Evolutionary conservation across 2,113 vertebrate genomes (phyloP).

Genomic region (Merops nubicus): DNA sequence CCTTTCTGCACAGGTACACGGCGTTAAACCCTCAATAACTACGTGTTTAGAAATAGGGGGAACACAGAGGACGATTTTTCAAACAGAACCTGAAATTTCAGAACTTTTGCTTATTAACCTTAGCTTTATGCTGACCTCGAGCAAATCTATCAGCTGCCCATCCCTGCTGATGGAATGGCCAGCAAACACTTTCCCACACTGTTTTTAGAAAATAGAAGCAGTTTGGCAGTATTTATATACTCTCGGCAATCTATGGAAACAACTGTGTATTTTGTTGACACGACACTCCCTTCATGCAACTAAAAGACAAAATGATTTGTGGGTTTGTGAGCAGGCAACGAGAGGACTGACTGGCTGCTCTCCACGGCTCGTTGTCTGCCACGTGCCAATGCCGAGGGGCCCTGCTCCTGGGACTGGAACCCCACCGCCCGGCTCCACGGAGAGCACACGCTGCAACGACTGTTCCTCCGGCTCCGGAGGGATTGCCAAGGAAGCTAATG

Average conservation of each 20-base stretch:
- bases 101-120: neutral
- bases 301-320: neutral
- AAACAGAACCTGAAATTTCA: neutral
- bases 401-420: neutral
- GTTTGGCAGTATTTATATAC: neutral
- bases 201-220: neutral
- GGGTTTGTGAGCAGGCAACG: neutral
- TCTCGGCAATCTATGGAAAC: neutral
- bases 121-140: neutral
- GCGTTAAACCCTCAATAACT: neutral
- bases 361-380: rapidly evolving
- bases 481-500: neutral
- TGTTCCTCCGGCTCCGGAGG: neutral
- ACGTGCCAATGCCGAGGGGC: neutral
- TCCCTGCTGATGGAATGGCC: neutral
- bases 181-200: neutral
- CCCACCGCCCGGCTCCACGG: rapidly evolving
- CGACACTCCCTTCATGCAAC: neutral
- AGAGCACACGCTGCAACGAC: neutral
- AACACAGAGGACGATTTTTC: neutral
- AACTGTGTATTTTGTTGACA: rapidly evolving
- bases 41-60: neutral
- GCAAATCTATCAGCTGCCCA: neutral
- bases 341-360: neutral
- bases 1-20: neutral